Conservation (phyloP, 1,140 invertebrate genomes). For the Brachionus sp. region DNA sequence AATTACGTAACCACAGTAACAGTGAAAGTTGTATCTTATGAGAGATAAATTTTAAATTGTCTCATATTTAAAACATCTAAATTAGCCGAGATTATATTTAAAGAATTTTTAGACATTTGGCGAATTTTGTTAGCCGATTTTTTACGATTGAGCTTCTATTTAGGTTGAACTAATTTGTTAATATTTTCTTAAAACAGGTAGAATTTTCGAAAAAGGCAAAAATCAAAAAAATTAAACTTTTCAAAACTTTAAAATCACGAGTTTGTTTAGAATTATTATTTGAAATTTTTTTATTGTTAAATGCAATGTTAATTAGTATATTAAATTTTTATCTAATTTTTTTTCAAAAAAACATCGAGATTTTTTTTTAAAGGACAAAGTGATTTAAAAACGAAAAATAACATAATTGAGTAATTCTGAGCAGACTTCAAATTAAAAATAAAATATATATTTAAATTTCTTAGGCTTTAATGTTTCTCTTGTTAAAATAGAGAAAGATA, state of each 20-base stretch:
- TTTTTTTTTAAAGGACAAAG: not conserved
- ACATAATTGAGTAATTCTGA: not conserved
- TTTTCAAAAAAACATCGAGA: not conserved
- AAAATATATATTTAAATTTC: not conserved
- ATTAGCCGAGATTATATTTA: too few relatives aligned
- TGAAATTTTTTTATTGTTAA: not conserved
- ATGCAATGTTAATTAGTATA: too few relatives aligned
- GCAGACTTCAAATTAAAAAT: not conserved
- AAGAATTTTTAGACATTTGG: too few relatives aligned
- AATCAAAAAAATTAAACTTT: not conserved
- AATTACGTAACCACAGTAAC: not conserved
- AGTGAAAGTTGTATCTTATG: not conserved
- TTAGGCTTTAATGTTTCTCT: conserved; percentile 2
- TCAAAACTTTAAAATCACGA: not conserved
- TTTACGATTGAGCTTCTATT: too few relatives aligned
- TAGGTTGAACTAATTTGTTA: too few relatives aligned
- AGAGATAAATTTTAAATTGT: not conserved
- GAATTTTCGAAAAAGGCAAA: not conserved
- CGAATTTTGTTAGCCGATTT: too few relatives aligned
- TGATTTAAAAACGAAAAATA: not conserved
- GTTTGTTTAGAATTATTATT: not conserved
- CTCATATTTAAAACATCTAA: not conserved
- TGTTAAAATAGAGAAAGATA: not conserved
- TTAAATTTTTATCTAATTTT: too few relatives aligned
- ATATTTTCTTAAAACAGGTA: not conserved